phyloP scores from a whole-genome alignment of 2,113 vertebrate species.

The Beaufortia kweichowensis region DNA sequence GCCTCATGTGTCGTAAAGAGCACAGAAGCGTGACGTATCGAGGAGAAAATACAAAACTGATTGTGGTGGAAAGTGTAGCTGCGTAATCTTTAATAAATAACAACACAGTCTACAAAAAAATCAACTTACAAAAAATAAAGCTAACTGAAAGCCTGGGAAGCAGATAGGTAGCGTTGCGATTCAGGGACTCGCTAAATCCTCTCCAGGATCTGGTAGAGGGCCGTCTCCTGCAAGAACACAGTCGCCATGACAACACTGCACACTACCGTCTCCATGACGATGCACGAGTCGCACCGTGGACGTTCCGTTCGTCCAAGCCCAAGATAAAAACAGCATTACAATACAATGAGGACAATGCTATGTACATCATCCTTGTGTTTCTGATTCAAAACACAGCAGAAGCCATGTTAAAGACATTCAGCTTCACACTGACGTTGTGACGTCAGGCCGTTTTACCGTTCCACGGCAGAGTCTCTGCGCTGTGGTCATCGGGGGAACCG shows the following conservation, averaged over 20 bases:
- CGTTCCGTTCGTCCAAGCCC: constrained; percentile 1
- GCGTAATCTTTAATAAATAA: constrained; percentile 64
- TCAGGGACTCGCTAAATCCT: constrained; percentile 30
- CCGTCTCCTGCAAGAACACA: constrained; percentile 50
- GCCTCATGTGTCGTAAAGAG: constrained; percentile 1
- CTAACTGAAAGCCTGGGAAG: constrained; percentile 30
- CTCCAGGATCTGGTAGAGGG: constrained; percentile 19
- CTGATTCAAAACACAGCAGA: constrained; percentile 19
- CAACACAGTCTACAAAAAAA: constrained; percentile 53
- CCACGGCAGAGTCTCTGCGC: constrained; percentile 53
- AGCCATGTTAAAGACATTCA: constrained; percentile 41
- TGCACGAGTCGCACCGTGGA: constrained; percentile 21
- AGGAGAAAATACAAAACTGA: constrained; percentile 20
- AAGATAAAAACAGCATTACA: constrained; percentile 40
- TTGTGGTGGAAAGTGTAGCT: constrained; percentile 51
- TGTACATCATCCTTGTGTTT: constrained; percentile 39
- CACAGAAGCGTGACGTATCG: not conserved
- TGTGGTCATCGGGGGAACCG: constrained; percentile 37
- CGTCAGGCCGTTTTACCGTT: constrained; percentile 56
- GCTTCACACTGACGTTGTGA: not conserved
- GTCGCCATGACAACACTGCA: constrained; percentile 47
- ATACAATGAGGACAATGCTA: constrained; percentile 51
- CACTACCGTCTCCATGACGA: constrained; percentile 23
- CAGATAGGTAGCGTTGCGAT: constrained; percentile 41
- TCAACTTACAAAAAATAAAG: constrained; percentile 50